phyloP scores from a whole-genome alignment of 2,113 vertebrate genomes.

The Podilymbus podiceps region DNA sequence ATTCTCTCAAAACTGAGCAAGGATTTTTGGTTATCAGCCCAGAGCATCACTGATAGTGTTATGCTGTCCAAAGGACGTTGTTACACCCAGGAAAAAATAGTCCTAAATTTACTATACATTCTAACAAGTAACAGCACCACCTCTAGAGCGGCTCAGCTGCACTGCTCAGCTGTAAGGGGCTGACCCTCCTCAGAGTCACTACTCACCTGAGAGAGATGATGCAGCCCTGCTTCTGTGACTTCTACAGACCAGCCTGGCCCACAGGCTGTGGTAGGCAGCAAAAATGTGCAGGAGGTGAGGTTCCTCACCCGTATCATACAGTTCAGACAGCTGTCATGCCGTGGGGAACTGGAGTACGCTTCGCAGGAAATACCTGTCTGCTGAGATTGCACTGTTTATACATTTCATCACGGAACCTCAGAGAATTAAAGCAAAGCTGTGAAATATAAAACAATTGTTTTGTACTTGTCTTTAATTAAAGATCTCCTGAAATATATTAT shows the following conservation, averaged over 20 bases:
- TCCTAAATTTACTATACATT: not conserved
- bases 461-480: constrained; percentile 28
- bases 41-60: not conserved
- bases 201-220: not conserved
- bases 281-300: not conserved
- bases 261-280: not conserved
- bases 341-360: not conserved
- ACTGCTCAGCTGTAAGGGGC: not conserved
- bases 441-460: not conserved
- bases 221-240: not conserved
- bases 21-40: not conserved
- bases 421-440: constrained; percentile 42
- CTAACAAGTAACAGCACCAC: not conserved
- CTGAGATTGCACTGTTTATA: constrained; percentile 3
- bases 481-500: not conserved
- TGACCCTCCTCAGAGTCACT: too few relatives aligned
- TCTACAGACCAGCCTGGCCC: not conserved
- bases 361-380: constrained; percentile 5
- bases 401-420: not conserved
- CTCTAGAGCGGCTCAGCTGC: not conserved
- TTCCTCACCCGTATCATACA: not conserved
- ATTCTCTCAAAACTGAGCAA: not conserved
- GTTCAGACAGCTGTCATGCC: not conserved
- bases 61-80: not conserved
- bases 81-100: not conserved